Evolutionary conservation across 2,113 vertebrate species (phyloP).

Genomic region (Xerus inauris): DNA sequence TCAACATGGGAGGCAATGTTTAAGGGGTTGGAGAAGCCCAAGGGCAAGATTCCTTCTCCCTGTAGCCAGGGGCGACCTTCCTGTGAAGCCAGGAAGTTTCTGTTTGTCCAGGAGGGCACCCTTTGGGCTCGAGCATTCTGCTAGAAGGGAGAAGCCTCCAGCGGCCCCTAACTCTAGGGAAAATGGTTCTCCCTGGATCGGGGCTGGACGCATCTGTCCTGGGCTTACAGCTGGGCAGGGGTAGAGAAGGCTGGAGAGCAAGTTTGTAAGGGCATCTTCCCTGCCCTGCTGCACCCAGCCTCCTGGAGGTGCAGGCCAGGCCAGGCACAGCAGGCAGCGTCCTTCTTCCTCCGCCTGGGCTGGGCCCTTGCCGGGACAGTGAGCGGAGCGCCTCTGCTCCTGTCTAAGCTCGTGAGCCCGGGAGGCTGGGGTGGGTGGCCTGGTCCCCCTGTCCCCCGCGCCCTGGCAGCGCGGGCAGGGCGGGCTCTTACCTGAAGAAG

Average conservation of each 20-base stretch:
- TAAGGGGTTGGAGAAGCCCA: neutral
- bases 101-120: neutral
- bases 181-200: neutral
- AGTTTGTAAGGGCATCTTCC: conserved; percentile 40
- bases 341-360: neutral
- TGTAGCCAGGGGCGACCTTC: neutral
- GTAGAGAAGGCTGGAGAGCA: neutral
- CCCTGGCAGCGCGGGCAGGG: neutral
- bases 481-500: conserved; percentile 95
- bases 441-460: neutral
- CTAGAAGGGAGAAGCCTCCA: neutral
- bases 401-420: neutral
- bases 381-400: neutral
- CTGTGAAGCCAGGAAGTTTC: conserved; percentile 55
- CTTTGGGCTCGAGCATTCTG: neutral
- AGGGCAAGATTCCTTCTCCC: neutral
- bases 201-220: neutral
- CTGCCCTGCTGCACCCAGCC: neutral
- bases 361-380: neutral
- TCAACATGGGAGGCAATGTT: conserved; percentile 6
- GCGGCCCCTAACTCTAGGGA: neutral
- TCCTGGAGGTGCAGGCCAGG: neutral
- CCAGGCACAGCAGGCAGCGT: neutral
- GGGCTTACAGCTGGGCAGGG: neutral
- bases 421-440: neutral